Base-by-base conservation (phyloP, 1,140 invertebrate genomes). In the Sycobia sp. region DNA sequence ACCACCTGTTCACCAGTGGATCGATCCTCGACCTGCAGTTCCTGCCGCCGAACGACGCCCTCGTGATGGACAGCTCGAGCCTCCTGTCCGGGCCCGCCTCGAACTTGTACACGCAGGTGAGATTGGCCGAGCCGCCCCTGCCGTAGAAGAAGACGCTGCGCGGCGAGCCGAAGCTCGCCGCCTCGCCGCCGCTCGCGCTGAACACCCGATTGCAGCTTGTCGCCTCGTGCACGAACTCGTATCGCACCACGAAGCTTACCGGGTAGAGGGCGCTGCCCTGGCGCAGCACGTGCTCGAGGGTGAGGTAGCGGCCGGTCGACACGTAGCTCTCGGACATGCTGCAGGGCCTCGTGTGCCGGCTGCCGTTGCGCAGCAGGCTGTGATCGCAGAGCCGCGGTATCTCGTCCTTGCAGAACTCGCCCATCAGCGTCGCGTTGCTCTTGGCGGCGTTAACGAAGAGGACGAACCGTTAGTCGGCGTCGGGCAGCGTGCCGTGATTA, bases 111-210 rank as follows among this genome's bases (percentile, higher is more conserved):
- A 87, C 82, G 73, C 91, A 93, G 58, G 84, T 90, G 27, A 93
- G 73, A 74, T 91, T 90, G 67, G 86, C 84, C 10, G 89, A 84
- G 1, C 91, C 91, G 2, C 91, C 91, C 53, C 91, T 83, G 2
- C 91, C 91, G 69, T 90, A 93, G 68, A 91, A 87, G 79, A 93
- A 93, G 16, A 92, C 91, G 69, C 89, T 91, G 66, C 86, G 85
- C 0, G 91, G 90, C 1, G 91, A 91, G 69, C 86, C 86, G 72
- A 93, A 91, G 49, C 1, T 25, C 14, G 27, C 23, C 1, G 16
- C 5, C 16, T 65, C 51, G 58, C 54, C 7, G 51, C 16, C 51
- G 82, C 73, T 14, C 70, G 84, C 83, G 14, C 75, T 76, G 84
- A 76, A 87, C 73, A 62, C 86, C 83, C 80, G 88, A 82, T 81